Evolutionary conservation across 2,888 invertebrate genomes (phyloP).

Genomic region (Xestia sexstrigata): DNA sequence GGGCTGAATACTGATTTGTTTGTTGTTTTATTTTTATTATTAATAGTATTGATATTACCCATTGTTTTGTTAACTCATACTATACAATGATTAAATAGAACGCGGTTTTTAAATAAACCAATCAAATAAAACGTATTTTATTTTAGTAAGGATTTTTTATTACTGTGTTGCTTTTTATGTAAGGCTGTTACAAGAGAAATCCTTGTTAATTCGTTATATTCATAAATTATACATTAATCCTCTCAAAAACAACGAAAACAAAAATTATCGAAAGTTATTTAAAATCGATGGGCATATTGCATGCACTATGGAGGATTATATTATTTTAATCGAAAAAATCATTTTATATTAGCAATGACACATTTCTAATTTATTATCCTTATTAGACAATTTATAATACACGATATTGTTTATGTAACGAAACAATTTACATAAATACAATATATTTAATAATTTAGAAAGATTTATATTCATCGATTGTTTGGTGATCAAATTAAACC

Average conservation of each 20-base stretch:
- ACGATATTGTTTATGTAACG: conserved; percentile 22
- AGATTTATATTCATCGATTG: conserved; percentile 7
- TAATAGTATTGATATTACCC: neutral
- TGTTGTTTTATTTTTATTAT: neutral
- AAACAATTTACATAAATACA: conserved; percentile 27
- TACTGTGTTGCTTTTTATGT: neutral
- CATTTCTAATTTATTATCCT: conserved; percentile 12
- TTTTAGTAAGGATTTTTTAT: neutral
- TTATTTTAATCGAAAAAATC: neutral
- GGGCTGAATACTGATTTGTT: conserved; percentile 37
- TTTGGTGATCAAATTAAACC: conserved; percentile 8
- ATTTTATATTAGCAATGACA: conserved; percentile 8
- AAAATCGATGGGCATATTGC: neutral
- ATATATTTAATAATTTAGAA: conserved; percentile 9
- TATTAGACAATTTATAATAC: conserved; percentile 26
- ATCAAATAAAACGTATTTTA: neutral
- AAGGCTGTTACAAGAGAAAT: neutral
- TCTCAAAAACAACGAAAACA: conserved; percentile 11
- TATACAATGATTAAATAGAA: neutral
- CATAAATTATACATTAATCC: conserved; percentile 22
- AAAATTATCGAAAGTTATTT: conserved; percentile 41
- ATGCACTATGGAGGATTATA: neutral
- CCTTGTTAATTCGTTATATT: neutral
- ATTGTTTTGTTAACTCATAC: neutral
- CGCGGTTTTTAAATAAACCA: no score